Evolutionary conservation across 1,140 invertebrate species (phyloP).

Genomic region (Homalodisca vitripennis): DNA sequence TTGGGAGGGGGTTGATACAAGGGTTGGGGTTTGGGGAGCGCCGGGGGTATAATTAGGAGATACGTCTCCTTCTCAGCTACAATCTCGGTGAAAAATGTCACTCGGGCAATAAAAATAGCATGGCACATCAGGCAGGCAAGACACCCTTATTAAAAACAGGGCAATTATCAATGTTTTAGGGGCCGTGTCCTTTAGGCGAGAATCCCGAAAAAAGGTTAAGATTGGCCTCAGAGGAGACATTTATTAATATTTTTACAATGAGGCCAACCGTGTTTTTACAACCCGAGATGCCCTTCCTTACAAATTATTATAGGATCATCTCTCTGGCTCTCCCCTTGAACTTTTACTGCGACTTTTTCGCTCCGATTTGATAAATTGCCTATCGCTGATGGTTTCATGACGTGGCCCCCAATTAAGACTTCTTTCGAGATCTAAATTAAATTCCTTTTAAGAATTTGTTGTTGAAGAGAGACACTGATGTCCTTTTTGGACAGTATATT

Average conservation of each 20-base stretch:
- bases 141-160: slow-evolving; percentile 35
- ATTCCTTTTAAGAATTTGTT: too few relatives aligned
- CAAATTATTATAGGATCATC: slow-evolving; percentile 21
- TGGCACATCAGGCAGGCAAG: slow-evolving; percentile 30
- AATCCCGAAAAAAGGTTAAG: slow-evolving; percentile 40
- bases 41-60: slow-evolving; percentile 16
- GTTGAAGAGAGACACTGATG: too few relatives aligned
- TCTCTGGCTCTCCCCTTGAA: slow-evolving; percentile 10
- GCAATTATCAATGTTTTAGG: slow-evolving; percentile 36
- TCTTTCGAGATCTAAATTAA: background rate
- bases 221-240: slow-evolving; percentile 43
- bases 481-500: too few relatives aligned
- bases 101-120: slow-evolving; percentile 38
- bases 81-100: slow-evolving; percentile 39
- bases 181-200: slow-evolving; percentile 36
- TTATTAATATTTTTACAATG: slow-evolving; percentile 37
- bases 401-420: background rate
- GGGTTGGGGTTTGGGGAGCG: background rate
- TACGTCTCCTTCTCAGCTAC: slow-evolving; percentile 28
- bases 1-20: too few relatives aligned
- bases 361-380: slow-evolving; percentile 16
- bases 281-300: background rate
- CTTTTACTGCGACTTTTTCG: slow-evolving; percentile 17
- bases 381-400: too few relatives aligned
- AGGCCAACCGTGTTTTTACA: slow-evolving; percentile 6